Percentiles rank a stretch among this genome's conserved stretches.
Evolutionary conservation across 2,888 invertebrate genomes (phyloP).

Genomic region (Bellardia bayeri): DNA sequence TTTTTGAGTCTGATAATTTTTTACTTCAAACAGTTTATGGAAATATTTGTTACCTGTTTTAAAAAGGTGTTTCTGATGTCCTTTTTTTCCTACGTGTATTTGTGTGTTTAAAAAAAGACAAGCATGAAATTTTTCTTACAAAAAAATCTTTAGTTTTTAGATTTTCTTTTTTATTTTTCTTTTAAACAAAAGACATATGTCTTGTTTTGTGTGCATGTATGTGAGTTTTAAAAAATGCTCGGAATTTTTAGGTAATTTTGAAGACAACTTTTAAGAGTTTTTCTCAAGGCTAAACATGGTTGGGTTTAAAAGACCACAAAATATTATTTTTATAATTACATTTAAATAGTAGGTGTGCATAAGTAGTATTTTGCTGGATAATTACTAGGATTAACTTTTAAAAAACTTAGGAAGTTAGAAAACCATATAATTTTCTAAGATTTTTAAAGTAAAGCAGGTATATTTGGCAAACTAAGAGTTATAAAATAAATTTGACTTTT

Average conservation of each 20-base stretch:
- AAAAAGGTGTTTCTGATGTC: slow-evolving; percentile 69
- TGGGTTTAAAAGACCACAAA: slow-evolving; percentile 38
- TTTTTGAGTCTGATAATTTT: slow-evolving; percentile 11
- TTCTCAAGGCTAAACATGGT: slow-evolving; percentile 19
- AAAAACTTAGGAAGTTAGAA: slow-evolving; percentile 48
- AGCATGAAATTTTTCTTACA: slow-evolving; percentile 65
- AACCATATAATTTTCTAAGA: slow-evolving; percentile 29
- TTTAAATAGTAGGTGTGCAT: slow-evolving; percentile 46
- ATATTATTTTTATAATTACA: slow-evolving; percentile 29
- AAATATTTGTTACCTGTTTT: slow-evolving; percentile 64
- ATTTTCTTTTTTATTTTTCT: slow-evolving; percentile 11
- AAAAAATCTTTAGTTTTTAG: slow-evolving; percentile 51
- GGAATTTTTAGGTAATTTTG: slow-evolving; percentile 47
- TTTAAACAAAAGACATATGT: slow-evolving; percentile 51
- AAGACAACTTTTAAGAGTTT: slow-evolving; percentile 11
- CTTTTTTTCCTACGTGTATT: slow-evolving; percentile 36
- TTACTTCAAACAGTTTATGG: background rate
- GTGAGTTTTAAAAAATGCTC: slow-evolving; percentile 37
- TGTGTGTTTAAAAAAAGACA: slow-evolving; percentile 21
- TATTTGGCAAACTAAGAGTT: background rate
- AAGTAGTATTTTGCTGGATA: slow-evolving; percentile 41
- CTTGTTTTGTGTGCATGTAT: background rate
- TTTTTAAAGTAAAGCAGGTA: slow-evolving; percentile 7
- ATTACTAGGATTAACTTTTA: slow-evolving; percentile 66
- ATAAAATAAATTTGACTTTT: slow-evolving; percentile 51